Base-by-base conservation (phyloP, 2,888 invertebrate genomes). In the Agonopterix arenella region DNA sequence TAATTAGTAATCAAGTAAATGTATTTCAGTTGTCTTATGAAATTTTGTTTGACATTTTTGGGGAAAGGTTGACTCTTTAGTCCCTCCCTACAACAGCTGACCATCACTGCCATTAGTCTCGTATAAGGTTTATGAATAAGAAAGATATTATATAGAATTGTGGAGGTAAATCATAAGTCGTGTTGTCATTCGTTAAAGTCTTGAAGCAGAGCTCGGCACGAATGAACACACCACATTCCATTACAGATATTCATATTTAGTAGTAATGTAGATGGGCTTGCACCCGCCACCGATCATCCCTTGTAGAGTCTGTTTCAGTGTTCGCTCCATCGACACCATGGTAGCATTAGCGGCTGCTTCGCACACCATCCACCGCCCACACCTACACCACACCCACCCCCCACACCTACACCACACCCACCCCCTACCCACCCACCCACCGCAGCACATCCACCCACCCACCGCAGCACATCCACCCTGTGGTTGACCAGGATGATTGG, bases 81-180 rank as follows among this genome's bases (percentile, higher is more conserved):
- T 80, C 84, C 81, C 82, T 71, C 79, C 81, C 80, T 62, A 70
- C 80, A 80, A 80, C 81, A 76, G 80, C 82, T 78, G 68, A 77
- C 72, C 73, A 77, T 63, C 83, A 88, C 88, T 88, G 88, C 88
- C 88, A 88, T 79, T 82, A 80, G 76, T 66, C 60, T 70, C 71
- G 70, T 60, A 59, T 64, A 55, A 40, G n/a, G 40, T 40, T 40
- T 40, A 40, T n/a, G 40, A 40, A 13, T 80, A 80, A 78, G 76
- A 62, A 80, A 78, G 76, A 63, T 70, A 57, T 62, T 69, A 68
- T 43, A 61, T 49, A 69, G 66, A 51, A 59, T 64, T 56, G 58
- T 68, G 66, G 60, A 58, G 64, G 60, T 60, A 64, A 56, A 60
- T 48, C 54, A 54, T 57, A 55, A 46, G 54, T 51, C 52, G 54